Base-by-base conservation (phyloP, 2,113 vertebrate genomes). In the Dascyllus trimaculatus region DNA sequence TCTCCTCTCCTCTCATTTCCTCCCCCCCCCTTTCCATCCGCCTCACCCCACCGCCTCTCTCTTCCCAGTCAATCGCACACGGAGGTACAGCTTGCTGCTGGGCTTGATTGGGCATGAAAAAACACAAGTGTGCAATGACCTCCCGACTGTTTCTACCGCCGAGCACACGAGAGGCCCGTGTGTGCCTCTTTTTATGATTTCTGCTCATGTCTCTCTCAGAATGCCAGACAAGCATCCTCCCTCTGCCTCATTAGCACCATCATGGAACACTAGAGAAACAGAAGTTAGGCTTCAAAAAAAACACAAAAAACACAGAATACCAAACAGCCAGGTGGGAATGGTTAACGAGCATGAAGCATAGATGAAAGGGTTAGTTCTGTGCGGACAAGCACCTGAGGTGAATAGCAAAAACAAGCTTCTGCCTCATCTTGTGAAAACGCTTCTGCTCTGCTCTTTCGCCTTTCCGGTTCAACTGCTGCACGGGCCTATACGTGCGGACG, bases 71-170 rank as follows among this genome's bases (percentile, higher is more conserved):
- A 81, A 56, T 88, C 86, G 54, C 84, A 81, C 66, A 61, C 24
- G 69, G 80, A 74, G 79, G 57, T 77, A 13, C 75, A 67, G 84
- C 73, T 19, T 10, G 75, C 90, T 86, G 85, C 82, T 77, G 89
- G 78, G 88, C 77, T 88, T 83, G 89, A 92, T 91, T 92, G 85
- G 86, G 82, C 91, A 87, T 91, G 86, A 91, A 88, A 89, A 90
- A 74, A 79, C 80, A 84, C 71, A 53, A 83, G 59, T 51, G 82
- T 68, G 88, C 79, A 43, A 56, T 82, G 87, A 87, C 89, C 91
- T 83, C 77, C 48, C 11, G 6, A 84, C 74, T 71, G 46, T 78
- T 78, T 79, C 67, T 48, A 66, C 62, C 67, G 0, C 53, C 19
- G 77, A 77, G 68, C 56, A 10, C 62, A 76, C 1, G 17, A 22